Conservation (phyloP, 1,140 invertebrate species). For the Leptopilina clavipes region DNA sequence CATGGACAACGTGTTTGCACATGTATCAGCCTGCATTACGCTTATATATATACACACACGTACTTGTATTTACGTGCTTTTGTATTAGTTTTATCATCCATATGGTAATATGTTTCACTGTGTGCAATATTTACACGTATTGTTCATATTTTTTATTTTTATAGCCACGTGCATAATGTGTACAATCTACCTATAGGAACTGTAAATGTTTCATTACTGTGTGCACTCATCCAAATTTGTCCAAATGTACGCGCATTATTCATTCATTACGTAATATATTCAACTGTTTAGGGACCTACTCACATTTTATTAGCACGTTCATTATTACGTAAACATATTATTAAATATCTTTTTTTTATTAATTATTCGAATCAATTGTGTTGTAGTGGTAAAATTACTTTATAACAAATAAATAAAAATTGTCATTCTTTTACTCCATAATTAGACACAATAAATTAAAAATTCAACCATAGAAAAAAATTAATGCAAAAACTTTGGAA, state of each 20-base stretch:
- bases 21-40: slow-evolving; percentile 46
- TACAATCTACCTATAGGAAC: neutral
- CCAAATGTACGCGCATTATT: neutral
- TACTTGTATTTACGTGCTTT: slow-evolving; percentile 44
- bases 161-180: neutral
- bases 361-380: too few relatives aligned
- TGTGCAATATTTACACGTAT: neutral
- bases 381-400: too few relatives aligned
- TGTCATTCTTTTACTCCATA: too few relatives aligned
- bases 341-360: too few relatives aligned
- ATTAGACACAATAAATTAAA: too few relatives aligned
- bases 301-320: too few relatives aligned
- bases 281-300: neutral
- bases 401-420: too few relatives aligned
- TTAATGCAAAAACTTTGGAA: too few relatives aligned
- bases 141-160: slow-evolving; percentile 10
- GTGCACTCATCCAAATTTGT: slow-evolving; percentile 7
- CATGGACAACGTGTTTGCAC: slow-evolving; percentile 39
- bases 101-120: slow-evolving; percentile 32
- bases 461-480: too few relatives aligned
- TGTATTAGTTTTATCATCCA: slow-evolving; percentile 27
- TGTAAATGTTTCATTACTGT: neutral
- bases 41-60: neutral
- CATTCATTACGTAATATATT: neutral
- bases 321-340: too few relatives aligned